phyloP scores from a whole-genome alignment of 2,888 invertebrate species.

The Drosophila meridionalis region DNA sequence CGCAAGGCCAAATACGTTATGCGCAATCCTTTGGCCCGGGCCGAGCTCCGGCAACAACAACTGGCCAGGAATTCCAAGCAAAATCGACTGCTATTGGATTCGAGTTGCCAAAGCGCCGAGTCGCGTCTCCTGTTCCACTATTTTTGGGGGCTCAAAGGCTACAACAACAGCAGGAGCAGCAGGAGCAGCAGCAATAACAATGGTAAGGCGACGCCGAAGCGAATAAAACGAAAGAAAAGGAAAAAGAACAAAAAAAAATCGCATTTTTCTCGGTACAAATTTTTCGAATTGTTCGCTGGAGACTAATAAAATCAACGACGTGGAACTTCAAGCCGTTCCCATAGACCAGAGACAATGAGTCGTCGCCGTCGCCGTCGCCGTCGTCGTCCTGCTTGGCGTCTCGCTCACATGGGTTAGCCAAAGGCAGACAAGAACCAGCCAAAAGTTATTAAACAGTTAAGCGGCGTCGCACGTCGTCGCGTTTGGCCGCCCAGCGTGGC shows the following conservation, averaged over 20 bases:
- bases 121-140: constrained; percentile 45
- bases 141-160: constrained; percentile 41
- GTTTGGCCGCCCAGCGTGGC: constrained; percentile 59
- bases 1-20: constrained; percentile 39
- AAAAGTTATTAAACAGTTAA: constrained; percentile 79
- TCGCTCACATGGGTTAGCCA: constrained; percentile 33
- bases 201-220: constrained; percentile 42
- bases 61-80: constrained; percentile 71
- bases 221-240: constrained; percentile 24
- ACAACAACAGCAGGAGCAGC: constrained; percentile 22
- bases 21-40: constrained; percentile 77
- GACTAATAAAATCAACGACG: constrained; percentile 85
- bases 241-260: constrained; percentile 36
- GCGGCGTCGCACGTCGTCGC: constrained; percentile 80
- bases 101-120: constrained; percentile 47
- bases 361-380: constrained; percentile 56
- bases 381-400: constrained; percentile 49
- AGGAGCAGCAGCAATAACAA: constrained; percentile 33
- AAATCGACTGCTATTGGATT: constrained; percentile 80
- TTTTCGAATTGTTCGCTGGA: constrained; percentile 85
- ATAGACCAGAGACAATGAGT: constrained; percentile 78
- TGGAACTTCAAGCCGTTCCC: constrained; percentile 84
- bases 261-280: constrained; percentile 79
- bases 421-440: constrained; percentile 58
- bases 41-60: constrained; percentile 36